Conservation (phyloP, 2,113 vertebrate genomes). For the Chroicocephalus ridibundus region DNA sequence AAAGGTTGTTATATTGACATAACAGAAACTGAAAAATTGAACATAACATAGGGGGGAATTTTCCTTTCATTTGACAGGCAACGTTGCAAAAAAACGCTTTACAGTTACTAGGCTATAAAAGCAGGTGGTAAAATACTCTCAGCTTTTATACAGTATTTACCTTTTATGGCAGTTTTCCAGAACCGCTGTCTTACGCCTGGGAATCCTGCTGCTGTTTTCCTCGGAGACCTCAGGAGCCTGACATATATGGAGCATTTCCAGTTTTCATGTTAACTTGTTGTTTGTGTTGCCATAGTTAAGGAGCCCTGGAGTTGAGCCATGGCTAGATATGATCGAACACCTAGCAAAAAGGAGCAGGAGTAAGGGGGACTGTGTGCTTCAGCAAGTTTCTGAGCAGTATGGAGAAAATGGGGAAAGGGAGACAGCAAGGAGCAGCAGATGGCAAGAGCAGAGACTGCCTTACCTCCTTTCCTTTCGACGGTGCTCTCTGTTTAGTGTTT, state of each 20-base stretch:
- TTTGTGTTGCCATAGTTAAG: not conserved
- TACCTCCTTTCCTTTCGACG: not conserved
- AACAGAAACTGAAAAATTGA: not conserved
- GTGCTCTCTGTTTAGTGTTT: not conserved
- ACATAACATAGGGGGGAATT: not conserved
- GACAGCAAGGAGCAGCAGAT: not conserved
- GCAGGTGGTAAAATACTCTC: not conserved
- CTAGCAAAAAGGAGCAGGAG: not conserved
- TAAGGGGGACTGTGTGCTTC: accelerated
- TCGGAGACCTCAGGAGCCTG: not conserved
- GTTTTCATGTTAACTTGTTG: not conserved
- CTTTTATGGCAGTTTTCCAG: not conserved
- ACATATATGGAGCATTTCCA: not conserved
- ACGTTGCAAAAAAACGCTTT: not conserved
- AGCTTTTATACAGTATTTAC: not conserved
- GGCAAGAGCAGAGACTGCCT: not conserved
- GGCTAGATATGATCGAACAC: not conserved
- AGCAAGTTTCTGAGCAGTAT: not conserved
- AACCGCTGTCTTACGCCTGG: not conserved
- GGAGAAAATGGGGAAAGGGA: not conserved
- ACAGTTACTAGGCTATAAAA: not conserved
- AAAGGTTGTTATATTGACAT: not conserved
- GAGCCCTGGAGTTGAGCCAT: accelerated
- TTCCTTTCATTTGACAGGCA: not conserved
- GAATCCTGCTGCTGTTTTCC: not conserved